A percentile compares a stretch with the other conserved stretches of the same genome.
These are phyloP conservation scores for Cyanoramphus novaezelandiae DNA, from an alignment of 2,113 vertebrate genomes.

Conservation along the genomic window DNA sequence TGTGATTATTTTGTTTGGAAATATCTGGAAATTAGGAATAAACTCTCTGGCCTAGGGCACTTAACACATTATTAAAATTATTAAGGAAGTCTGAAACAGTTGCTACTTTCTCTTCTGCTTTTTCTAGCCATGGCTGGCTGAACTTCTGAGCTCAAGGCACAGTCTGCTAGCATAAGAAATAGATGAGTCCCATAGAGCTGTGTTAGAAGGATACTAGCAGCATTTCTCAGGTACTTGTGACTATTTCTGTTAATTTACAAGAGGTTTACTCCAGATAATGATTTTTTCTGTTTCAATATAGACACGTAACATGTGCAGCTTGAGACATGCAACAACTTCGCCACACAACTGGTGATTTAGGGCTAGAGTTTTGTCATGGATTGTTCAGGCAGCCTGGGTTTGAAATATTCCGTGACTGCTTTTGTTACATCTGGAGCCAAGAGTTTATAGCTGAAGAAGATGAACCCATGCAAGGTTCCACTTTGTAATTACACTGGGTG, in stretches of 20 bases:
- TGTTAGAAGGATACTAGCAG: not conserved
- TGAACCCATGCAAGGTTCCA: not conserved
- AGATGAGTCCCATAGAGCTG: not conserved
- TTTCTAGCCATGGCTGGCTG: not conserved
- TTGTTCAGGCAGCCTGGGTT: not conserved
- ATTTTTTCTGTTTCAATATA: not conserved
- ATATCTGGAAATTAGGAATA: not conserved
- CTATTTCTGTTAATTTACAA: not conserved
- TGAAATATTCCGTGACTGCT: not conserved
- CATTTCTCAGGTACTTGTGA: not conserved
- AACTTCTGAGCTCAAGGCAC: not conserved
- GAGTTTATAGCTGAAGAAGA: not conserved
- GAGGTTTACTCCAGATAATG: not conserved
- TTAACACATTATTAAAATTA: not conserved
- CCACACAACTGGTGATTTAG: not conserved
- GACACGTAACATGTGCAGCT: not conserved
- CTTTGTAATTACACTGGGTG: not conserved
- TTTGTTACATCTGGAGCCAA: not conserved
- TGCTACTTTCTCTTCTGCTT: not conserved
- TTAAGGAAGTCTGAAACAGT: not conserved
- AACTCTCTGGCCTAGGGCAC: not conserved
- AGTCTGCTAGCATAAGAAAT: not conserved
- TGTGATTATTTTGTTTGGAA: not conserved
- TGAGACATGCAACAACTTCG: not conserved
- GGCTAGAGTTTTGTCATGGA: not conserved